phyloP scores from a whole-genome alignment of 2,113 vertebrate genomes.

The Eptatretus burgeri region DNA sequence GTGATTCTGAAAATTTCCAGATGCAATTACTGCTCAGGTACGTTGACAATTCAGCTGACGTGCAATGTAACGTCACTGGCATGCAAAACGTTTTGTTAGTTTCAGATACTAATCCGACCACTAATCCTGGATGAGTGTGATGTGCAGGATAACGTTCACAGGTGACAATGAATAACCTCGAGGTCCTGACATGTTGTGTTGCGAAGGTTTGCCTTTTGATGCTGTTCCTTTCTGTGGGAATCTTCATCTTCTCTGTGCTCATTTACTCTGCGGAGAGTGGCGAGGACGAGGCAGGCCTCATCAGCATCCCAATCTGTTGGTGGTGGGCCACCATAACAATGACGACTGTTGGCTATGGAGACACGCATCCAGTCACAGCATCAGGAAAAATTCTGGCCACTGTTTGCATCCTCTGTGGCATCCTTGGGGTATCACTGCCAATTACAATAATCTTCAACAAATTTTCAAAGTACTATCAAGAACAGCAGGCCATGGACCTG shows the following conservation, averaged over 20 bases:
- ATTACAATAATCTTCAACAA: conserved; percentile 9
- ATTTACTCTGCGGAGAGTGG: conserved; percentile 9
- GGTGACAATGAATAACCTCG: no score
- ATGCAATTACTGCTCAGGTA: no score
- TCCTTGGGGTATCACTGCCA: conserved; percentile 8
- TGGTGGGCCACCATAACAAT: conserved; percentile 10
- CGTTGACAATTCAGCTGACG: no score
- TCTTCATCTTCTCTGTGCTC: conserved; percentile 9
- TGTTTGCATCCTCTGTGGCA: conserved; percentile 8
- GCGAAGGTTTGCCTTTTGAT: conserved; percentile 7
- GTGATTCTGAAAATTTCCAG: no score
- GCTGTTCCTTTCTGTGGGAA: conserved; percentile 8
- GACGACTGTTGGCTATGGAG: conserved; percentile 10
- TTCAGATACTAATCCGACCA: no score
- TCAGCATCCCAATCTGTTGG: conserved; percentile 9
- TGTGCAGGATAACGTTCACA: no score
- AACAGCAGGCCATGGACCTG: neutral
- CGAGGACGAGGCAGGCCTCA: conserved; percentile 7
- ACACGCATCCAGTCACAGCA: conserved; percentile 8
- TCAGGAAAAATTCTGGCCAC: conserved; percentile 7
- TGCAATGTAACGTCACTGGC: no score
- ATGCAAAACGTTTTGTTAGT: no score
- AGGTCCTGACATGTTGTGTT: neutral
- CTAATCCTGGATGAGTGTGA: no score
- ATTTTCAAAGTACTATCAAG: conserved; percentile 9